Base-by-base conservation (phyloP, 1,140 invertebrate species). In the Habropoda laboriosa region DNA sequence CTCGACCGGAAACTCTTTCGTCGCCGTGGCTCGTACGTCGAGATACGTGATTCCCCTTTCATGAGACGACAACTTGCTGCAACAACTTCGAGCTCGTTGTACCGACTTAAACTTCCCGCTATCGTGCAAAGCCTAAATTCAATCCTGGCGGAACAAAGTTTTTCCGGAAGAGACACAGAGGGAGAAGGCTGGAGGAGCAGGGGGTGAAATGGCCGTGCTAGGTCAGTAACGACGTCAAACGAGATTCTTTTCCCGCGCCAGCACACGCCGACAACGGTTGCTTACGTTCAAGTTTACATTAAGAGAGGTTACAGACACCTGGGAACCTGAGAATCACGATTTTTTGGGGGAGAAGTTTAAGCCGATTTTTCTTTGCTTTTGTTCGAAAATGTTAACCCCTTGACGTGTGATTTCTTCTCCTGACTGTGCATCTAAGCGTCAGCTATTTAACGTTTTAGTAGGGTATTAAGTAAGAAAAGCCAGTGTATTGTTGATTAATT, bases 71-170 rank as follows among this genome's bases (percentile, higher is more conserved):
- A 64, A 40, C 53, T 45, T 55, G 45, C 40, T 30, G 55, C 51
- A 27, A 68, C 60, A 82, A 83, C 68, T 84, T 84, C 67, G 49
- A 30, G 27, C 42, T 51, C 45, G 64, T 60, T 77, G 40, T 70
- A 74, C 75, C 51, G 63, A 77, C 49, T 73, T 83, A 21, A 63
- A 83, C 21, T 83, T 82, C 30, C 18, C 35, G 21, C 42, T 75
- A 63, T 75, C 45, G 30, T 51, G 60, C 27, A 55, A 60, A 82
- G 67, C 61, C 60, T 67, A 73, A 82, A 77, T 58, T 78, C 55
- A 73, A 72, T 83, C 53, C 61, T 6, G 35, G 16, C 12, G n/a
- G n/a, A 66, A 40, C 53, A 51, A 85, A 83, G 45, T 85, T 85
- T 47, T n/a, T 8, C 42, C 21, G 32, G 8, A 16, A 30, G 55